phyloP scores from a whole-genome alignment of 2,113 vertebrate species.

The Felis chaus region DNA sequence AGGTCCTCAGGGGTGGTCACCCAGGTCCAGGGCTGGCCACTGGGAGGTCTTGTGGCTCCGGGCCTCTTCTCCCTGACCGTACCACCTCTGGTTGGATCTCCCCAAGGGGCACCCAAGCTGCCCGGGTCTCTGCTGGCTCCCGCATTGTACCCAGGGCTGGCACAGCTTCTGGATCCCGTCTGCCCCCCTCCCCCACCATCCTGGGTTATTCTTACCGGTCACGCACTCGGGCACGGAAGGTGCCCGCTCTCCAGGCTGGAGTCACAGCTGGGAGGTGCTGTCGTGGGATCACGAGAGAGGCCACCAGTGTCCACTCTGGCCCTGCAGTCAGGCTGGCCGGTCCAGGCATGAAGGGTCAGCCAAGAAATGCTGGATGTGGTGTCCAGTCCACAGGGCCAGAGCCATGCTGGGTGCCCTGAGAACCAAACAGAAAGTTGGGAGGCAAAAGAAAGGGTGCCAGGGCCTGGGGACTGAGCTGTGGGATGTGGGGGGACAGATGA shows the following conservation, averaged over 20 bases:
- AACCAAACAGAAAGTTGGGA: not conserved
- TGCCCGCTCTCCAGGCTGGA: not conserved
- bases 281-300: not conserved
- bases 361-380: not conserved
- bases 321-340: accelerated
- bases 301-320: not conserved
- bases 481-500: accelerated
- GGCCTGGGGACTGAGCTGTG: not conserved
- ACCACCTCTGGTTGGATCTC: not conserved
- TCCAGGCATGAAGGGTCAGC: not conserved
- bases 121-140: too few relatives aligned
- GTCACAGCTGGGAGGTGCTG: not conserved
- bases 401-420: not conserved
- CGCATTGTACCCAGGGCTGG: not conserved
- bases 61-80: too few relatives aligned
- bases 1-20: not conserved
- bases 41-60: not conserved
- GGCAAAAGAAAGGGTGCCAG: not conserved
- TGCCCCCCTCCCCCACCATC: not conserved
- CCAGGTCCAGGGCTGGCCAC: not conserved
- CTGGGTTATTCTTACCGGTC: not conserved
- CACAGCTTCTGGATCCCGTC: not conserved
- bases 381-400: not conserved
- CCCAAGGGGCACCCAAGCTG: too few relatives aligned
- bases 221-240: not conserved